These are phyloP conservation scores for Paramuricea clavata DNA, from an alignment of 92 coral and sea anemone genomes.

Conservation along the genomic window DNA sequence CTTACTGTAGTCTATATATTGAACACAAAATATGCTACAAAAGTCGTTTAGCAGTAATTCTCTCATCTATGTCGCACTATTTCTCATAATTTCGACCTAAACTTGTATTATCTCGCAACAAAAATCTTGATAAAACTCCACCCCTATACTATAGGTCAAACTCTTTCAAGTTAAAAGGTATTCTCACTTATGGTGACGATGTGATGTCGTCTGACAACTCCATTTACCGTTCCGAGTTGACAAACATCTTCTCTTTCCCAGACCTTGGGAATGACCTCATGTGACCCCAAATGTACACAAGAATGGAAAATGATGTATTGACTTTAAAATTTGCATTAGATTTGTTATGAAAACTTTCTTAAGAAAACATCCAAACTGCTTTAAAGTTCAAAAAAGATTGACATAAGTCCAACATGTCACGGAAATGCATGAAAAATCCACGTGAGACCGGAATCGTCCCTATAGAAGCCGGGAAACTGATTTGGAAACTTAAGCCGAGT, in stretches of 20 bases:
- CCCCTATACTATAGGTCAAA: neutral
- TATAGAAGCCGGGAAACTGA: neutral
- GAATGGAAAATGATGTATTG: neutral
- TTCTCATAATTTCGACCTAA: too few species aligned
- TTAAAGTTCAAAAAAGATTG: neutral
- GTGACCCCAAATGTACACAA: neutral
- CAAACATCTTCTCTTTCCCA: neutral
- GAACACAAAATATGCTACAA: too few species aligned
- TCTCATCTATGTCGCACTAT: too few species aligned
- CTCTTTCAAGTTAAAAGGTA: neutral
- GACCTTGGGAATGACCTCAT: neutral
- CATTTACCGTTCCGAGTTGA: neutral
- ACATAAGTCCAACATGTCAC: neutral
- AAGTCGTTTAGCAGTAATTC: too few species aligned
- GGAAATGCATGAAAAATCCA: neutral
- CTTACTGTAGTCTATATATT: too few species aligned
- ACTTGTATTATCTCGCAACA: too few species aligned
- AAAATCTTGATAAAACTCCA: too few species aligned
- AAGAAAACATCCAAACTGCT: neutral
- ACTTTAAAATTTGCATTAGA: neutral
- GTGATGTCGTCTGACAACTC: neutral
- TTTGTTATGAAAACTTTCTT: neutral
- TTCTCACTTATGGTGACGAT: neutral
- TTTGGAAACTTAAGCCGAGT: neutral
- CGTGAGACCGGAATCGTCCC: neutral